Conservation (phyloP, 2,113 vertebrate species). For the Chionis minor region DNA sequence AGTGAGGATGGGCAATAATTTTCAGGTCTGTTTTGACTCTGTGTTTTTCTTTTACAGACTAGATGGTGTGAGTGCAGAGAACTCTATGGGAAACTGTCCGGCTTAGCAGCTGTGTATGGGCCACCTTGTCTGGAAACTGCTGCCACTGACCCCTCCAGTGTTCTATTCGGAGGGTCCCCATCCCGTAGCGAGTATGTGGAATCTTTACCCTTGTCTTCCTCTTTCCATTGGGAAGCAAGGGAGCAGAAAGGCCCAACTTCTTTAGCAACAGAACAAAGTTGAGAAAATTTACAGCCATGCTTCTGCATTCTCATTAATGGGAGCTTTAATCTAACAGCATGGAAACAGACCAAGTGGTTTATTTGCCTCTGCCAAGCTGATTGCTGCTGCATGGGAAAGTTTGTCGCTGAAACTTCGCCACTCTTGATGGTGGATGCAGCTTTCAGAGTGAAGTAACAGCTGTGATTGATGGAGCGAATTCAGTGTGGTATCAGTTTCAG, state of each 20-base stretch:
- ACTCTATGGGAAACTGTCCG: neutral
- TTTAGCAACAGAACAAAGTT: neutral
- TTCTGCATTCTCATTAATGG: neutral
- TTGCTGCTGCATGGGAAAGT: neutral
- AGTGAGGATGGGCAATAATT: neutral
- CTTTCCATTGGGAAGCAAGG: neutral
- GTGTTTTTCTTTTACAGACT: neutral
- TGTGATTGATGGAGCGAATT: neutral
- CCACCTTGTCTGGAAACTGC: neutral
- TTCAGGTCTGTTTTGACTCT: neutral
- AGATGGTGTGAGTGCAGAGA: neutral
- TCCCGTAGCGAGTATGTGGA: neutral
- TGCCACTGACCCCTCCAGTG: neutral
- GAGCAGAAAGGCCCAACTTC: neutral
- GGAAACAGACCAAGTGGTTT: neutral
- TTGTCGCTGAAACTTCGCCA: neutral
- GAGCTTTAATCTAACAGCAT: neutral
- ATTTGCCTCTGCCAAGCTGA: neutral
- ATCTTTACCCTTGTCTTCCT: neutral
- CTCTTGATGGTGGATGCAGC: neutral
- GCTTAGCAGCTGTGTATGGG: neutral
- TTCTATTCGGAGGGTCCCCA: neutral
- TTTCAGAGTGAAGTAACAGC: neutral
- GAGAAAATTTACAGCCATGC: neutral
- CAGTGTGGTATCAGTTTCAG: neutral